Base-by-base conservation (phyloP, 2,888 invertebrate genomes). In the Celastrina argiolus region DNA sequence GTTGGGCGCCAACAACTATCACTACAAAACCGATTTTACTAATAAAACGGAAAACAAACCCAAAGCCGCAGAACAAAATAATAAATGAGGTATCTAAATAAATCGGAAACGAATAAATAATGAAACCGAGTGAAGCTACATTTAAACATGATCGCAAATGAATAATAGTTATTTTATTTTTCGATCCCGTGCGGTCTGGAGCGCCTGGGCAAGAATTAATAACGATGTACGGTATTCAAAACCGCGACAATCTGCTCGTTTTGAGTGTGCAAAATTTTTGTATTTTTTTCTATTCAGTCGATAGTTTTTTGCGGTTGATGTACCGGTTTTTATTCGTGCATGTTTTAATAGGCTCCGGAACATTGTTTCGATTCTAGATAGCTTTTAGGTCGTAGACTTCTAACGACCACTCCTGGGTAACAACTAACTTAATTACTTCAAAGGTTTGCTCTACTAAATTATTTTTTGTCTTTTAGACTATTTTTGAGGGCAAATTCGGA, bases 111-210 rank as follows among this genome's bases (percentile, higher is more conserved):
- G 45, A 63, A 63, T 66, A 14, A 39, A 36, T 39, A 61, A 34
- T 66, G 64, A 69, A 66, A 51, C 65, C 45, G 34, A 73, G 84
- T 85, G 78, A 85, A 86, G 84, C 85, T 84, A 84, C 84, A 68
- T 58, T 76, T 79, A 81, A 83, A 83, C 76, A 83, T 83, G 79
- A 82, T 82, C 75, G 75, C 78, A 88, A 88, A 88, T 88, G 86
- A 89, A 86, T 89, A 80, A 87, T 88, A 83, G 87, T 86, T 84
- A 85, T 89, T 91, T 91, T 87, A 89, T 89, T 89, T 88, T 88
- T 85, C 88, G 82, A 88, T 89, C 85, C 72, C 79, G 68, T 85
- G 88, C 83, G 88, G 88, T 87, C 77, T 75, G 77, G 78, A 70
- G 74, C 75, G 74, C 73, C 78, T 81, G 83, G 80, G 87, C 88